These are phyloP conservation scores for Pangasianodon gigas DNA, from an alignment of 2,113 vertebrate genomes.

Conservation along the genomic window DNA sequence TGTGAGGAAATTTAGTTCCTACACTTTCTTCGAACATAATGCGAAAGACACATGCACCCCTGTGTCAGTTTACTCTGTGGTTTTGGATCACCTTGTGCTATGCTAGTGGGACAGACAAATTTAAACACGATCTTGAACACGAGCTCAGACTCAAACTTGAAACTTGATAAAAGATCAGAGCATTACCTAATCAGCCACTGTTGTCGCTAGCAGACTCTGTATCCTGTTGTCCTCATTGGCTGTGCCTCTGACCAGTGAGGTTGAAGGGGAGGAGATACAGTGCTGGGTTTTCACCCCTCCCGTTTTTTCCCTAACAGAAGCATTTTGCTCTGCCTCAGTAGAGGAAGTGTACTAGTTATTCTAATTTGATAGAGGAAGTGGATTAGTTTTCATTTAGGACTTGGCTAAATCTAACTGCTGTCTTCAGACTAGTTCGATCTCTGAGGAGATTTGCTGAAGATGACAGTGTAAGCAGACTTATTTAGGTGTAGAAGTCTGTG, in stretches of 20 bases:
- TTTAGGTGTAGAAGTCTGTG: constrained; percentile 9
- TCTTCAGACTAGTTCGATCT: constrained; percentile 4
- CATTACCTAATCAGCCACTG: constrained; percentile 65
- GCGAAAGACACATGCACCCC: not conserved
- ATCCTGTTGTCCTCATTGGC: constrained; percentile 65
- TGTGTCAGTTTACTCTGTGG: not conserved
- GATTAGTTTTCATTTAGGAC: constrained; percentile 10
- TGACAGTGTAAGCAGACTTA: constrained; percentile 29
- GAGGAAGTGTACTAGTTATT: constrained; percentile 36
- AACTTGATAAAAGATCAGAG: constrained; percentile 37
- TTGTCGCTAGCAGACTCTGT: constrained; percentile 67
- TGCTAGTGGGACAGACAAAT: not conserved
- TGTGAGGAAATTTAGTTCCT: not conserved
- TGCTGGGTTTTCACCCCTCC: constrained; percentile 48
- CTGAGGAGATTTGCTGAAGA: constrained; percentile 19
- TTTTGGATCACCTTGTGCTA: constrained; percentile 4
- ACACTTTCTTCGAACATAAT: not conserved
- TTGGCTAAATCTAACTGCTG: not conserved
- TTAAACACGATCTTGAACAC: constrained; percentile 6
- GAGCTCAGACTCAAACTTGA: constrained; percentile 12
- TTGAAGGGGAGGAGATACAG: constrained; percentile 65
- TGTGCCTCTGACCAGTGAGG: constrained; percentile 66
- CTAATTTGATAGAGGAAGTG: constrained; percentile 15
- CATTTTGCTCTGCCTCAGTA: constrained; percentile 34
- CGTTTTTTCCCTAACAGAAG: constrained; percentile 37